Conservation (phyloP, 1,140 invertebrate genomes). For the Euwallacea fornicatus region DNA sequence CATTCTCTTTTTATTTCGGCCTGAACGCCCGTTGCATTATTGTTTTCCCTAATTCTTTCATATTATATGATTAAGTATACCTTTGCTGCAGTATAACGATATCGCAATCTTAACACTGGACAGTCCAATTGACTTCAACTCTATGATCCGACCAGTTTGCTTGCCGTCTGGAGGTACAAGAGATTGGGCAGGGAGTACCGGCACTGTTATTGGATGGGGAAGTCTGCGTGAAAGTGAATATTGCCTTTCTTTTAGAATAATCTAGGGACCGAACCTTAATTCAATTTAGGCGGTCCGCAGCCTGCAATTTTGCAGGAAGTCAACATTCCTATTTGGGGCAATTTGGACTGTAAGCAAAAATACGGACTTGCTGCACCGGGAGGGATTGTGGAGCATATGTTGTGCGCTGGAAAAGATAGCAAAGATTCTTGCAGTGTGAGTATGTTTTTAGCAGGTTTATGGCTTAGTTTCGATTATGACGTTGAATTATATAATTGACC, state of each 20-base stretch:
- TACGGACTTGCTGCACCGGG: slow-evolving; percentile 85
- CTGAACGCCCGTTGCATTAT: not conserved
- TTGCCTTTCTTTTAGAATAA: not conserved
- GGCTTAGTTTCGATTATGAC: not conserved
- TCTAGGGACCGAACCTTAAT: not conserved
- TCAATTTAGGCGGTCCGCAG: slow-evolving; percentile 71
- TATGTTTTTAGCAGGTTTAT: slow-evolving; percentile 1
- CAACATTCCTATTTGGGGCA: slow-evolving; percentile 80
- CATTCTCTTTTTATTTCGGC: not conserved
- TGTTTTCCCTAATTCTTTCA: not conserved
- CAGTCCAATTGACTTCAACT: slow-evolving; percentile 72
- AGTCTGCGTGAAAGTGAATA: slow-evolving; percentile 74
- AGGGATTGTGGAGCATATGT: slow-evolving; percentile 82
- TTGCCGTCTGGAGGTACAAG: slow-evolving; percentile 62
- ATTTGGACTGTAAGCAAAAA: slow-evolving; percentile 73
- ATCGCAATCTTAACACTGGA: slow-evolving; percentile 83
- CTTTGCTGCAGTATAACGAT: slow-evolving; percentile 71
- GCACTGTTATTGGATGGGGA: slow-evolving; percentile 84
- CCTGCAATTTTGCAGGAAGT: slow-evolving; percentile 81
- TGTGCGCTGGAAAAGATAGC: slow-evolving; percentile 79
- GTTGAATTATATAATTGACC: not conserved
- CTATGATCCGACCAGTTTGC: slow-evolving; percentile 80
- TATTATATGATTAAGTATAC: not conserved
- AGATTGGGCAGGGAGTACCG: slow-evolving; percentile 67
- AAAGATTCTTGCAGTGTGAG: slow-evolving; percentile 87